Conservation (phyloP, 2,113 vertebrate species). For the Takifugu bimaculatus region DNA sequence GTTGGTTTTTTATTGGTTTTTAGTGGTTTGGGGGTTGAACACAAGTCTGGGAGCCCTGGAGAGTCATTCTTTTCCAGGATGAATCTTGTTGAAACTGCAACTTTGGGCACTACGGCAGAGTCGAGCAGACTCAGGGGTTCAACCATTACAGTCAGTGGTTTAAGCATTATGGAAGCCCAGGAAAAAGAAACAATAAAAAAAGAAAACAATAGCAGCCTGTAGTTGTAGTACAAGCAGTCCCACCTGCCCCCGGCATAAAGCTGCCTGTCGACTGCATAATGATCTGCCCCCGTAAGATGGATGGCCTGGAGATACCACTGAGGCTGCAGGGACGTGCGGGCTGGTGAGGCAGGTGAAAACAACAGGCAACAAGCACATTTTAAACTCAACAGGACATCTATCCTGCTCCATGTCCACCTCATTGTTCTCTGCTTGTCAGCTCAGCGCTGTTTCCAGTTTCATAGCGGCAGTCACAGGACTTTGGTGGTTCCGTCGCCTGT, state of each 20-base stretch:
- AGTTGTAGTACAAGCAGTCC: slow-evolving; percentile 53
- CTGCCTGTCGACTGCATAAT: slow-evolving; percentile 69
- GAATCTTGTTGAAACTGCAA: background rate
- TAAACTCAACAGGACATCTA: slow-evolving; percentile 30
- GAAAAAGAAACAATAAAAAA: slow-evolving; percentile 15
- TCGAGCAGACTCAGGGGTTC: slow-evolving; percentile 23
- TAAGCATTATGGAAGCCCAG: slow-evolving; percentile 41
- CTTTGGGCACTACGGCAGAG: slow-evolving; percentile 20
- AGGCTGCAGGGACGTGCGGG: slow-evolving; percentile 50
- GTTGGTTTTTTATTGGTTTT: too few relatives aligned
- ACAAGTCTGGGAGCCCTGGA: too few relatives aligned
- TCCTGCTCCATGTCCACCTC: slow-evolving; percentile 41
- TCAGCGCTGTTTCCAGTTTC: slow-evolving; percentile 28
- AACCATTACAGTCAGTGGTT: slow-evolving; percentile 24
- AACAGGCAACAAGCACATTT: slow-evolving; percentile 45
- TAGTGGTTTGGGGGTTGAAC: too few relatives aligned
- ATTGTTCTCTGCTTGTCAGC: slow-evolving; percentile 24
- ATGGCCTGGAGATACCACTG: slow-evolving; percentile 64
- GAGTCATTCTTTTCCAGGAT: too few relatives aligned
- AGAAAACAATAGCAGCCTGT: slow-evolving; percentile 30
- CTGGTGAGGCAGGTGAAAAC: slow-evolving; percentile 48
- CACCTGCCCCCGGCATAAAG: slow-evolving; percentile 58
- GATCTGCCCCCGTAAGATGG: slow-evolving; percentile 71
- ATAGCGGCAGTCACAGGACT: background rate
- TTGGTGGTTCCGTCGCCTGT: slow-evolving; percentile 6